These are phyloP conservation scores for Oophaga sylvatica DNA, from an alignment of 2,797 vertebrate genomes.

Conservation along the genomic window DNA sequence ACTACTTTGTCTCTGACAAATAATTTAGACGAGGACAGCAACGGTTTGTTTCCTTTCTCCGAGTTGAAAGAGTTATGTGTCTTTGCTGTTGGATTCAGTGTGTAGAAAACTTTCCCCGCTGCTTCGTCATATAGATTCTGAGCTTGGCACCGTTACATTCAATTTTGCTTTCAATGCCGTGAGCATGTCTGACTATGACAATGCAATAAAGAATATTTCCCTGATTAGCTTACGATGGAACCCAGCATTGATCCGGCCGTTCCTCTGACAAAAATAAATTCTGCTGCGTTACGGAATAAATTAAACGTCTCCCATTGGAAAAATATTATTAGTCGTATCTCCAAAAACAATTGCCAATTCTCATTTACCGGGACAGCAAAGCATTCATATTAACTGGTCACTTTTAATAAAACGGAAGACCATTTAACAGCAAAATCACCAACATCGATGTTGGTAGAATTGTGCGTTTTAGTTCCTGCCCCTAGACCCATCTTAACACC, in stretches of 20 bases:
- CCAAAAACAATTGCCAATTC: conserved; percentile 36
- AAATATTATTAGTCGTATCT: conserved; percentile 35
- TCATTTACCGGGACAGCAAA: conserved; percentile 17
- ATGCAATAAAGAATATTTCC: conserved; percentile 40
- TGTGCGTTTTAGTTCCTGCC: too few relatives aligned
- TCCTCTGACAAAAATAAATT: conserved; percentile 35
- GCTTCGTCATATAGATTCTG: conserved; percentile 14
- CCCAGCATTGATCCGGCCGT: conserved; percentile 29
- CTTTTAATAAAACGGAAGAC: not conserved
- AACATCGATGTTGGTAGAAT: too few relatives aligned
- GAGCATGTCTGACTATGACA: conserved; percentile 15
- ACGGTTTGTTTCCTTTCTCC: conserved; percentile 55
- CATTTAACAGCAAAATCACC: too few relatives aligned
- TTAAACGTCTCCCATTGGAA: conserved; percentile 18
- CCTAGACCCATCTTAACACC: too few relatives aligned
- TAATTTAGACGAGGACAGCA: conserved; percentile 56
- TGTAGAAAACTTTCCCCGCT: conserved; percentile 39
- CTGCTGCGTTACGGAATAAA: conserved; percentile 21
- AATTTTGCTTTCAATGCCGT: conserved; percentile 10
- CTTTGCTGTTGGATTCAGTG: not conserved
- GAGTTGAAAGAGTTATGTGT: conserved; percentile 41
- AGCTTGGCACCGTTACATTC: conserved; percentile 23
- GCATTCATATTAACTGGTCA: not conserved
- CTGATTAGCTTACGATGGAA: conserved; percentile 55
- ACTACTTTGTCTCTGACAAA: conserved; percentile 48